Base-by-base conservation (phyloP, 2,888 invertebrate genomes). In the Anthophora plumipes region DNA sequence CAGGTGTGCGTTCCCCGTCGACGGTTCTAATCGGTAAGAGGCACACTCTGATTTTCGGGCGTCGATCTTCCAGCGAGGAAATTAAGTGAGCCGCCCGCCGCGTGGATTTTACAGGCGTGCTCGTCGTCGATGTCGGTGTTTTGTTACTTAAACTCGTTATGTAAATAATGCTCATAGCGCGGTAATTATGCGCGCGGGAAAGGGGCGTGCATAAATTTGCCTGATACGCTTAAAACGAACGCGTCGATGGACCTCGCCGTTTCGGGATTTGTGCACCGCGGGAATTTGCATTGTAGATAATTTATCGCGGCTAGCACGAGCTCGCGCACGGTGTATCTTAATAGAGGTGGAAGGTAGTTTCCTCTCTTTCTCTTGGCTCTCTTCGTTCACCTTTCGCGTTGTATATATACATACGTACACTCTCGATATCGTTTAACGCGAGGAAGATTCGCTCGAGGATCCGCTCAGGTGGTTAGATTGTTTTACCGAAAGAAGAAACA, bases 61-160 rank as follows among this genome's bases (percentile, higher is more conserved):
- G 5, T 14, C 6, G 14, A 2, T 54, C 25, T 55, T 41, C 41
- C n/a, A 17, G 17, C 66, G 20, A 52, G 70, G 61, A 63, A 81
- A 74, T 72, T 66, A 73, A 76, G 52, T 55, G 73, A 31, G 12
- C 31, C 61, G 22, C 17, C 22, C 20, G 68, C 37, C 20, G 50
- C 52, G 57, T 17, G 25, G 50, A 73, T 73, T 69, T 69, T 52
- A 46, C 66, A 61, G 5, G 17, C 20, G 4, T 1, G 4, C 31
- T 31, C 43, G 43, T 60, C 63, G 52, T 8, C 20, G 8, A 54
- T 41, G 20, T 55, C n/a, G 72, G 2, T 31, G 31, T 31, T 72
- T 80, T 72, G 69, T 72, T 76, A 20, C 69, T 76, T 57, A 52
- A 80, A 80, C 82, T 73, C 43, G 82, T 82, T 82, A 81, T 73